phyloP scores from a whole-genome alignment of 2,888 invertebrate genomes.

The Pseudeuparius sepicola region DNA sequence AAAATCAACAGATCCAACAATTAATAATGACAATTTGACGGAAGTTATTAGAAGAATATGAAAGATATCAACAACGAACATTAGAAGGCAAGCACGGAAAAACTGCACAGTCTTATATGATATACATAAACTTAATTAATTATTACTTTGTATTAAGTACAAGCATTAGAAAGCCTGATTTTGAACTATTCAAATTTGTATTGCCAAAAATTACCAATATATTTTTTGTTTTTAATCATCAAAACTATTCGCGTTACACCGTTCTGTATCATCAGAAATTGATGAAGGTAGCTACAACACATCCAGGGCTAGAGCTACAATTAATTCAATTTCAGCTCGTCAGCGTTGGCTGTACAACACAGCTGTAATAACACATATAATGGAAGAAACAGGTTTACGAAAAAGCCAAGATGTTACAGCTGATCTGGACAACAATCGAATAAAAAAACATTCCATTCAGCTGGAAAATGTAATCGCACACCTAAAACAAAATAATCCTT shows the following conservation, averaged over 20 bases:
- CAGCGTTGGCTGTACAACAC: conserved; percentile 20
- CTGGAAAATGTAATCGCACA: conserved; percentile 15
- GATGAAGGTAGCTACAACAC: too few relatives aligned
- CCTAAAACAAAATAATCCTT: conserved; percentile 16
- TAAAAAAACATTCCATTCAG: conserved; percentile 16
- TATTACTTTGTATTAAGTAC: conserved; percentile 8
- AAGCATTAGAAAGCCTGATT: conserved; percentile 19
- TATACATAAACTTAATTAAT: conserved; percentile 13
- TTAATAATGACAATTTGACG: too few relatives aligned
- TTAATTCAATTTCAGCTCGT: conserved; percentile 20
- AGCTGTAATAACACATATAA: conserved; percentile 17
- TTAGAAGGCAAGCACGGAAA: background rate
- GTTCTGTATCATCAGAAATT: too few relatives aligned
- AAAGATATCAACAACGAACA: conserved; percentile 3
- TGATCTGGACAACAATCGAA: conserved; percentile 13
- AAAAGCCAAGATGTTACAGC: conserved; percentile 15
- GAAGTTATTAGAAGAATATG: conserved; percentile 6
- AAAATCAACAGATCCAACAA: too few relatives aligned
- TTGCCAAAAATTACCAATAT: too few relatives aligned
- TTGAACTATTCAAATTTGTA: conserved; percentile 24
- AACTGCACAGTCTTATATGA: conserved; percentile 14
- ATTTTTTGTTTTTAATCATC: too few relatives aligned
- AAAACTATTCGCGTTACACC: too few relatives aligned
- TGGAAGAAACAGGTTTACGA: conserved; percentile 13
- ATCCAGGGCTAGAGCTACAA: too few relatives aligned